Base-by-base conservation (phyloP, 92 coral and sea anemone species). In the Phenganax subtilis region DNA sequence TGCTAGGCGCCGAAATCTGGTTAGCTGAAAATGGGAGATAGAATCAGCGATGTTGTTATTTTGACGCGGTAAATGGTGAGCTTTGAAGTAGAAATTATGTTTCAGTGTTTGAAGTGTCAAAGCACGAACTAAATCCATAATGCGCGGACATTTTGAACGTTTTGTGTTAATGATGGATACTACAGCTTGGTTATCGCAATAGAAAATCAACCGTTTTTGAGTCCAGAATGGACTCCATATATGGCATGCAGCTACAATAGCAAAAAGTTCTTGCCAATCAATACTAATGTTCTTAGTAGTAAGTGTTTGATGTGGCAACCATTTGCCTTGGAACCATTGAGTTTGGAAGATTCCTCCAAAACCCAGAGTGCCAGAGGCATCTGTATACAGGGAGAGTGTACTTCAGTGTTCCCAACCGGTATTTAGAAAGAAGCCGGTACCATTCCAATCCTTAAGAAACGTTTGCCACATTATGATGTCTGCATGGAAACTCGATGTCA, bases 21-120 rank as follows among this genome's bases (percentile, higher is more conserved):
- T 76, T 84, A 79, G 72, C 86, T 88, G 90, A 81, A 84, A 88
- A 25, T 87, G 90, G 82, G 90, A 84, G 15, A 88, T 58, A 65
- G 84, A 68, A 52, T 85, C 84, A 79, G 87, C 87, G 56, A 77
- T 78, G 52, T 70, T 54, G 30, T 84, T 77, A 8, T 71, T 27
- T 1, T 76, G 65, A 44, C 88, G 83, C 7, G 83, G 90, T 47
- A 87, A 69, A 60, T 87, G 88, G 6, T 60, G 54, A 4, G 90
- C 90, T 53, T 80, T 72, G 72, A 87, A 71, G 71, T 84, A 87
- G 70, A 87, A 84, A 73, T 84, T 83, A 59, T 72, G 76, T 61
- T 16, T 84, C 20, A 87, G 85, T 31, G 90, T 84, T 54, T 53
- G 76, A 12, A 84, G 72, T 64, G 87, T 84, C 6, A 87, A 82